Evolutionary conservation across 2,113 vertebrate genomes (phyloP).

Genomic region (Peromyscus maniculatus): DNA sequence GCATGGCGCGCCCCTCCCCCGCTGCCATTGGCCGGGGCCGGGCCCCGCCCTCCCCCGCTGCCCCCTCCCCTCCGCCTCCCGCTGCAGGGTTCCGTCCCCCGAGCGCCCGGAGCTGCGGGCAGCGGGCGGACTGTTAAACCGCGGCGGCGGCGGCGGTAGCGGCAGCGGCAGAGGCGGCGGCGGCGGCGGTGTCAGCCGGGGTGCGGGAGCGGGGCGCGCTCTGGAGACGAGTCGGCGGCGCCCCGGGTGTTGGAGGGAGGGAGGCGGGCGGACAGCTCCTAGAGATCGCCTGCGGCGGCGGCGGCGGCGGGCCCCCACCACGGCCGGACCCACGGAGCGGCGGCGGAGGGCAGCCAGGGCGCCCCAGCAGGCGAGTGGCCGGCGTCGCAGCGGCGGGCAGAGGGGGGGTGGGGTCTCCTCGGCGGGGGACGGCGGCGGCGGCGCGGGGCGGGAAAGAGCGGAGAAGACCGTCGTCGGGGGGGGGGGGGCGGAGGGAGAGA

Average conservation of each 20-base stretch:
- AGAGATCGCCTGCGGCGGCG: conserved; percentile 73
- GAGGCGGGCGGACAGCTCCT: conserved; percentile 75
- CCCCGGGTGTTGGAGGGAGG: conserved; percentile 56
- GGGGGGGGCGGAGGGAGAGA: background rate
- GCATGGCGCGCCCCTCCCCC: conserved; percentile 69
- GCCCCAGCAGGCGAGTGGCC: conserved; percentile 84
- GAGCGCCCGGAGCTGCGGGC: conserved; percentile 69
- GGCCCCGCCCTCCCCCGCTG: conserved; percentile 28
- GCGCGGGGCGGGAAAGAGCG: conserved; percentile 71
- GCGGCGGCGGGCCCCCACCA: conserved; percentile 80
- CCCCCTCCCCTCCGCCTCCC: background rate
- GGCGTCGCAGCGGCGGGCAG: conserved; percentile 74
- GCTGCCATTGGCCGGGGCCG: conserved; percentile 20
- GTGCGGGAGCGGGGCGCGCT: conserved; percentile 68
- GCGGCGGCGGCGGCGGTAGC: conserved; percentile 68
- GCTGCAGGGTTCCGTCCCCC: conserved; percentile 69
- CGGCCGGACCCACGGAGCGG: conserved; percentile 80
- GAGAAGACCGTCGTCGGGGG: conserved; percentile 29
- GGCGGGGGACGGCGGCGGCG: conserved; percentile 47
- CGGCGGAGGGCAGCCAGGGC: conserved; percentile 79
- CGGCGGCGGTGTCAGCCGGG: conserved; percentile 40
- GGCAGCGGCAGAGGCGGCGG: background rate
- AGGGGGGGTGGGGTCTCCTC: conserved; percentile 72
- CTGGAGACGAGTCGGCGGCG: conserved; percentile 70
- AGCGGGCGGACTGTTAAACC: conserved; percentile 81